phyloP scores from a whole-genome alignment of 2,113 vertebrate species.

The Xyrauchen texanus region DNA sequence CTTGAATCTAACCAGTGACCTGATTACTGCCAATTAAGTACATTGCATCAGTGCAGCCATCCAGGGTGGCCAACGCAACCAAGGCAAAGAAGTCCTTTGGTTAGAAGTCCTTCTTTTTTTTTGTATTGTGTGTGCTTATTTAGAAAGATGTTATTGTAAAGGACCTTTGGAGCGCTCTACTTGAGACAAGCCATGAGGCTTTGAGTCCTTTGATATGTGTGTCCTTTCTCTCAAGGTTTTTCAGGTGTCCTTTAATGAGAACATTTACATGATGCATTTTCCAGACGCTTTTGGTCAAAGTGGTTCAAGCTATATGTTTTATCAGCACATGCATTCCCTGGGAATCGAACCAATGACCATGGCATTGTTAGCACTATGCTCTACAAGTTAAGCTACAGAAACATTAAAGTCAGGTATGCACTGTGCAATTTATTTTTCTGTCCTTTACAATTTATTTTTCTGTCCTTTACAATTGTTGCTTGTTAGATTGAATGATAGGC shows the following conservation, averaged over 20 bases:
- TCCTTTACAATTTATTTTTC: no score
- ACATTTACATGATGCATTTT: no score
- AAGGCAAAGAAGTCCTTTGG: constrained; percentile 43
- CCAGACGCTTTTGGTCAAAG: no score
- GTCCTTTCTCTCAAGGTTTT: constrained; percentile 2
- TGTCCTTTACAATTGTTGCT: no score
- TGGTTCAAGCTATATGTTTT: no score
- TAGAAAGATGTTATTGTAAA: constrained; percentile 1
- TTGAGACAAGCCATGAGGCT: neutral
- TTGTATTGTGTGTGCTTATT: constrained; percentile 30
- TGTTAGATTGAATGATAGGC: no score
- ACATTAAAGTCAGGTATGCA: no score
- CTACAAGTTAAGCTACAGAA: no score
- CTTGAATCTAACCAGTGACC: constrained; percentile 23
- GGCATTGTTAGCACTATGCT: no score
- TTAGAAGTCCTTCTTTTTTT: constrained; percentile 39
- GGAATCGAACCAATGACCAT: no score
- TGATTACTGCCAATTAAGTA: constrained; percentile 58
- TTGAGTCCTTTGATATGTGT: neutral
- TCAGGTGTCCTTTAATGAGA: neutral
- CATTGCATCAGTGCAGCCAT: constrained; percentile 56
- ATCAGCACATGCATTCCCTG: no score
- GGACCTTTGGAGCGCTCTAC: constrained; percentile 1
- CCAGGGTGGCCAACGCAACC: constrained; percentile 44
- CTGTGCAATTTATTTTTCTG: no score